These are phyloP conservation scores for Pissodes strobi DNA, from an alignment of 1,140 invertebrate species.

Conservation along the genomic window DNA sequence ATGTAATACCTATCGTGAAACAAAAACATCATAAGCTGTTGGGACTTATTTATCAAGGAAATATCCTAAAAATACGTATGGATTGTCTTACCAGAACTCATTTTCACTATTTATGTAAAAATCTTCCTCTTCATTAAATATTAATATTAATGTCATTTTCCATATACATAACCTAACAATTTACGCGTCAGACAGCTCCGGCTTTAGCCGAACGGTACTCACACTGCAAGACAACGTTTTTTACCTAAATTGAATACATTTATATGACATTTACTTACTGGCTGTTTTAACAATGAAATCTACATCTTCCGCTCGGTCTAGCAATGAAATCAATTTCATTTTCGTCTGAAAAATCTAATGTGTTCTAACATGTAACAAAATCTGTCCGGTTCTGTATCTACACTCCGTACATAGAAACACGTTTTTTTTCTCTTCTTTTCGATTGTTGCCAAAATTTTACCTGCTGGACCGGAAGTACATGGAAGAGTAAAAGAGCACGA, in stretches of 20 bases:
- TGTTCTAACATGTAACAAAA: too few species aligned
- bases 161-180: constrained; percentile 23
- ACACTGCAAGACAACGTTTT: too few species aligned
- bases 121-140: not conserved
- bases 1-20: too few species aligned
- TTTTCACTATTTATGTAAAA: constrained; percentile 11
- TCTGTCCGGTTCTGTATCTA: too few species aligned
- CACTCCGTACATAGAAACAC: too few species aligned
- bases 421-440: too few species aligned
- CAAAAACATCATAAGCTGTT: too few species aligned
- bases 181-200: constrained; percentile 36
- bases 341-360: not conserved
- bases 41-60: too few species aligned
- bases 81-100: constrained; percentile 34
- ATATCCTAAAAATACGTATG: too few species aligned
- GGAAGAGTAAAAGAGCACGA: too few species aligned
- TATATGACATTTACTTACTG: constrained; percentile 45
- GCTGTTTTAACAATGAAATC: constrained; percentile 54
- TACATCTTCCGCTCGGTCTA: constrained; percentile 46
- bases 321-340: constrained; percentile 17
- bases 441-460: too few species aligned
- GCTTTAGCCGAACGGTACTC: constrained; percentile 11
- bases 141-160: constrained; percentile 10
- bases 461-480: too few species aligned
- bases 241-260: not conserved